These are phyloP conservation scores for Galerucella pusilla DNA, from an alignment of 2,888 invertebrate genomes.

Conservation along the genomic window DNA sequence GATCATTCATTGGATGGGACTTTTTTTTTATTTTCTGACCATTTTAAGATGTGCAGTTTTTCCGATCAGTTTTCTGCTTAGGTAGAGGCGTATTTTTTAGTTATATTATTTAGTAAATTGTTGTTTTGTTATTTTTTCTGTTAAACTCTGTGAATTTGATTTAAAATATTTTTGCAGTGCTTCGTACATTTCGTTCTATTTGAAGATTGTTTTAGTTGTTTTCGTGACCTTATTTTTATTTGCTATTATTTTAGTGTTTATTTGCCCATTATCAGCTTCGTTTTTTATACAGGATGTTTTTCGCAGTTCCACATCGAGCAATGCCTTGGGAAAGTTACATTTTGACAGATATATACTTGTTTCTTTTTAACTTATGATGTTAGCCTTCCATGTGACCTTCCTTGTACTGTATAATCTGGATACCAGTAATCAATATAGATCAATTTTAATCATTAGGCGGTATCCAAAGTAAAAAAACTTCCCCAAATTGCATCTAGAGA, in stretches of 20 bases:
- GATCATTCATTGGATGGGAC: not conserved
- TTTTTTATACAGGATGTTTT: not conserved
- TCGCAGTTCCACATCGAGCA: not conserved
- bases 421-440: too few relatives aligned
- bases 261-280: slow-evolving; percentile 5
- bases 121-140: slow-evolving; percentile 25
- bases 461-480: too few relatives aligned
- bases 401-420: too few relatives aligned
- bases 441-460: too few relatives aligned
- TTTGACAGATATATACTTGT: too few relatives aligned
- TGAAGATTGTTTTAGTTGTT: slow-evolving; percentile 27
- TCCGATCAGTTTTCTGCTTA: slow-evolving; percentile 11
- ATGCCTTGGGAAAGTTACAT: not conserved
- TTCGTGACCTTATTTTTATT: slow-evolving; percentile 6
- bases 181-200: slow-evolving; percentile 2
- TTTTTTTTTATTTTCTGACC: not conserved
- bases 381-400: too few relatives aligned
- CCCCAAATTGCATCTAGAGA: too few relatives aligned
- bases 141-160: slow-evolving; percentile 23
- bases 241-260: not conserved
- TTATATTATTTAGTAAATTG: slow-evolving; percentile 26
- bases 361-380: too few relatives aligned
- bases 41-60: slow-evolving; percentile 24
- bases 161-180: slow-evolving; percentile 12
- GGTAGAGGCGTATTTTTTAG: slow-evolving; percentile 29